Conservation (phyloP, 23 tunicate species). For the Halocynthia roretzi region DNA sequence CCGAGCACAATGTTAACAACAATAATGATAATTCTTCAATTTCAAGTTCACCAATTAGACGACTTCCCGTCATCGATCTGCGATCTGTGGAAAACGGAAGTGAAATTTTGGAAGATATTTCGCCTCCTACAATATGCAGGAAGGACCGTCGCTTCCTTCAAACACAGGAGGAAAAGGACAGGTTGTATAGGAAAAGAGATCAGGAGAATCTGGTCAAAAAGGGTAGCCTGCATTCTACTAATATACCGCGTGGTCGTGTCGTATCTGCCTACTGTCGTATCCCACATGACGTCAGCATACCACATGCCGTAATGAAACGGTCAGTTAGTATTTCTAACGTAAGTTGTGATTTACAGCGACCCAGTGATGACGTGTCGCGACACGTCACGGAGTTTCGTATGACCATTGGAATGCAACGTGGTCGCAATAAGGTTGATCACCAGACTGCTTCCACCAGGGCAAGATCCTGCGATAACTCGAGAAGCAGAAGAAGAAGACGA, state of each 20-base stretch:
- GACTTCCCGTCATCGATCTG: conserved; percentile 17
- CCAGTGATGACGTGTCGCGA: background rate
- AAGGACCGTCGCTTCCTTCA: background rate
- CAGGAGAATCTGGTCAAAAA: background rate
- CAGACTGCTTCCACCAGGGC: too few species aligned
- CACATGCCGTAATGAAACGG: background rate
- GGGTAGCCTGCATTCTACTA: background rate
- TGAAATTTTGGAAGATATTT: background rate
- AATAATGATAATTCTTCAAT: conserved; percentile 7
- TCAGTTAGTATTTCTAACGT: conserved; percentile 7
- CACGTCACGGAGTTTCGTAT: conserved; percentile 22
- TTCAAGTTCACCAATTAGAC: background rate
- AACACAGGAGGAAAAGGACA: background rate
- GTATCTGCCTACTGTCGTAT: conserved; percentile 39
- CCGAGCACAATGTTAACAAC: conserved; percentile 3
- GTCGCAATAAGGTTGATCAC: too few species aligned
- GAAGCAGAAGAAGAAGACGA: too few species aligned
- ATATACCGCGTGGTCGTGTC: background rate
- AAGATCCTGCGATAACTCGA: too few species aligned
- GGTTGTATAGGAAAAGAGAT: too few species aligned
- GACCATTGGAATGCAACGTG: conserved; percentile 1
- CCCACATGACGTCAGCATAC: background rate
- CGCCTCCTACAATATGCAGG: background rate
- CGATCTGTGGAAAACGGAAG: background rate
- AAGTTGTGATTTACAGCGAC: background rate